A percentile compares a stretch with the other conserved stretches of the same genome.
Conservation (phyloP, 2,113 vertebrate genomes). For the Pomatostomus ruficeps region DNA sequence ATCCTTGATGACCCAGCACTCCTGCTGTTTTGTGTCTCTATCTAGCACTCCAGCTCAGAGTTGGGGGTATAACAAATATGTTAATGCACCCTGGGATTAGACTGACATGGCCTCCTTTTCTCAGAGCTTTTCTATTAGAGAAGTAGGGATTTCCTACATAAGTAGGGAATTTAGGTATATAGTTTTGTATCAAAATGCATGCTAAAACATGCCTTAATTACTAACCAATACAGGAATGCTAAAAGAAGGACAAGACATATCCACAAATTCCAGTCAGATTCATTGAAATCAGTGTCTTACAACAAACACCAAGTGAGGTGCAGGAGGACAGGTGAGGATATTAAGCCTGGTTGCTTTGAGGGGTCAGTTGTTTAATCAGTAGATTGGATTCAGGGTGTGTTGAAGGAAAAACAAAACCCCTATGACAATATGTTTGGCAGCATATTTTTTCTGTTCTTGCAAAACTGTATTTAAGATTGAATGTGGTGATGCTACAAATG, state of each 20-base stretch:
- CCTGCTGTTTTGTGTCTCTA: not conserved
- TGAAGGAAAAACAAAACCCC: not conserved
- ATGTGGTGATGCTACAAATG: not conserved
- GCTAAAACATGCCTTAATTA: constrained; percentile 14
- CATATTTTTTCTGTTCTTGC: not conserved
- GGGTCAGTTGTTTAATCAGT: not conserved
- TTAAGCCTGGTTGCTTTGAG: not conserved
- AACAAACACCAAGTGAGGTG: not conserved
- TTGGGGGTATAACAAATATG: not conserved
- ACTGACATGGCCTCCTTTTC: not conserved
- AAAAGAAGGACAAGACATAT: not conserved
- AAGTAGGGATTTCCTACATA: not conserved
- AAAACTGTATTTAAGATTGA: not conserved
- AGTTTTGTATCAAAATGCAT: not conserved
- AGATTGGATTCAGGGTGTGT: not conserved
- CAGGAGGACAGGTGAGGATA: not conserved
- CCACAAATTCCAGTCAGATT: not conserved
- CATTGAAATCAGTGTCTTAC: not conserved
- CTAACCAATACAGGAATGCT: not conserved
- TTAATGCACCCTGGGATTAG: not conserved
- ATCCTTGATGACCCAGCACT: not conserved
- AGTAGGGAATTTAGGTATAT: not conserved
- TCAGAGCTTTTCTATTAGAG: not conserved
- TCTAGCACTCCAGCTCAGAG: not conserved
- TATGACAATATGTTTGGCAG: not conserved